Conservation (phyloP, 2,797 vertebrate genomes). For the Astyanax mexicanus region DNA sequence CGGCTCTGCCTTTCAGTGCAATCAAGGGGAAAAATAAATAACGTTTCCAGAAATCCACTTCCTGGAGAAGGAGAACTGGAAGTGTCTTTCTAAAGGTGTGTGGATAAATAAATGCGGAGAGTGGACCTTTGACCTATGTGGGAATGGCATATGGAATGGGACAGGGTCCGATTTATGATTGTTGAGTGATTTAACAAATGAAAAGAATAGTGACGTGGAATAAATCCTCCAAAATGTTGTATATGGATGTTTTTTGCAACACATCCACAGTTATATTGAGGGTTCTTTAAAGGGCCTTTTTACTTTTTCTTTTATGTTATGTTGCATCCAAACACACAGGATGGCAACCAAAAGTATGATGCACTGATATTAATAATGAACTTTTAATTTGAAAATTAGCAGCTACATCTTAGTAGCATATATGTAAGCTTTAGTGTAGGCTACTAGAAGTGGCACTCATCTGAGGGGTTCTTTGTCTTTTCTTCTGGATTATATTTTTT, state of each 20-base stretch:
- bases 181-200: slow-evolving; percentile 11
- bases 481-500: too few relatives aligned
- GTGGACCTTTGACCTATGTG: slow-evolving; percentile 60
- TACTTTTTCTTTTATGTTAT: too few relatives aligned
- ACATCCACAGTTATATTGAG: too few relatives aligned
- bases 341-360: too few relatives aligned
- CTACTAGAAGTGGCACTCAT: too few relatives aligned
- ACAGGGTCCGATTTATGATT: neutral
- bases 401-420: too few relatives aligned
- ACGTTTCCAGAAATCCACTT: slow-evolving; percentile 43
- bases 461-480: too few relatives aligned
- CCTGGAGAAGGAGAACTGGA: slow-evolving; percentile 41
- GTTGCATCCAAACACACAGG: too few relatives aligned
- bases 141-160: slow-evolving; percentile 35
- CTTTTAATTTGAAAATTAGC: too few relatives aligned
- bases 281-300: too few relatives aligned
- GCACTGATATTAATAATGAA: too few relatives aligned
- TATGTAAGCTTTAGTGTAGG: too few relatives aligned
- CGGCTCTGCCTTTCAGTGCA: slow-evolving; percentile 36
- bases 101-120: slow-evolving; percentile 58
- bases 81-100: slow-evolving; percentile 44
- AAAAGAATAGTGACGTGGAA: neutral
- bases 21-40: slow-evolving; percentile 58
- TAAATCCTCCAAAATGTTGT: neutral
- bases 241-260: neutral